Base-by-base conservation (phyloP, 1,140 invertebrate species). In the Drosophila kepulauana region DNA sequence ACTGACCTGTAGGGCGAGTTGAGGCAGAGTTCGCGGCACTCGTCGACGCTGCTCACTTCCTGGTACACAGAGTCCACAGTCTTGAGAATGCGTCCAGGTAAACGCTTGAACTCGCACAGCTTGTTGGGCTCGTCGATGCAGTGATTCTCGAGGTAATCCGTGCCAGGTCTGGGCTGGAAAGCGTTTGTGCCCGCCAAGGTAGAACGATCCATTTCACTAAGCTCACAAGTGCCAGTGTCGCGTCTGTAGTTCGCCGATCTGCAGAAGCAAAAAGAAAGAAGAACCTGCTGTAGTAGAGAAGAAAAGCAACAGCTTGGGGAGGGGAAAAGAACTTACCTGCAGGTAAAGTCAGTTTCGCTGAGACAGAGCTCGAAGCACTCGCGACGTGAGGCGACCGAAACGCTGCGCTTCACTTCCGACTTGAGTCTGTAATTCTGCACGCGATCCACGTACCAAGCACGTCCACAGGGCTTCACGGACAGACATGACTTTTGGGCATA, bases 401-500 rank as follows among this genome's bases (percentile, higher is more conserved):
- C 94, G 95, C 92, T 96, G 97, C 74, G 95, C 41, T 43, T 43
- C 94, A 81, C 96, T 95, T 74, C 95, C 95, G 41, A 43, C 77
- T 95, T 94, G 35, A 97, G 94, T 75, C 95, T 94, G 92, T 97
- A 96, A 82, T 96, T 97, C 91, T 97, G 96, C 11, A 98, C 97
- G 62, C 97, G 95, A 93, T 98, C 98, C 93, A 98, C 98, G 93
- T 96, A 97, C 98, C 98, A 98, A 16, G 97, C 97, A 62, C 96
- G 94, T 81, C 97, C 96, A 93, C 97, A 98, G 41, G 97, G 96
- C 78, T 96, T 95, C 75, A 97, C 96, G 16, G 96, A 96, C 68
- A 98, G 93, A 89, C 98, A 99, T 63, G 96, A 97, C 94, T 98
- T 98, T 93, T 98, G 97, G 48, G 97, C 97, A 94, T 98, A 99